These are phyloP conservation scores for Sinocyclocheilus rhinocerous DNA, from an alignment of 2,113 vertebrate species.

Conservation along the genomic window DNA sequence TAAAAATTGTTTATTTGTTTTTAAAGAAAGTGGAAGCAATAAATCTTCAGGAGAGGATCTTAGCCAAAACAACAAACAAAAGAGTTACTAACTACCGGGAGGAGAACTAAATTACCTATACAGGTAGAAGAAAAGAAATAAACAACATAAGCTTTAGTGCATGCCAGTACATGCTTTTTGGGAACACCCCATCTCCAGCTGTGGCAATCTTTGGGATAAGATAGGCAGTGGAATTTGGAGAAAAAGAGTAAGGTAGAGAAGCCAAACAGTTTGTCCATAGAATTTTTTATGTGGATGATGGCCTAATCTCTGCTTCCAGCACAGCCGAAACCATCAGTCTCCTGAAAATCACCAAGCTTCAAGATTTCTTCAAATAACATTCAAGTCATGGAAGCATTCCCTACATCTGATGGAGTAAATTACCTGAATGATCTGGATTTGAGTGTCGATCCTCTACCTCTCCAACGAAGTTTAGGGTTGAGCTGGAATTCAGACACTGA, in stretches of 20 bases:
- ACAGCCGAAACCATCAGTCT: background rate
- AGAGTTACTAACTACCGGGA: too few relatives aligned
- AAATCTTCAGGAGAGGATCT: too few relatives aligned
- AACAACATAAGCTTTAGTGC: too few relatives aligned
- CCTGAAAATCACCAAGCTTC: background rate
- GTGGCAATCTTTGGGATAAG: background rate
- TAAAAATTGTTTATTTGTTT: too few relatives aligned
- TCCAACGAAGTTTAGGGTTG: slow-evolving; percentile 9
- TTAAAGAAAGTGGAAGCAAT: too few relatives aligned
- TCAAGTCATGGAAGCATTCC: slow-evolving; percentile 15
- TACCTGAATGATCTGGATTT: slow-evolving; percentile 32
- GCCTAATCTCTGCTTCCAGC: background rate
- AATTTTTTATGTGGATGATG: background rate
- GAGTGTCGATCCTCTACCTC: background rate
- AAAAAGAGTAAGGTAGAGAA: background rate
- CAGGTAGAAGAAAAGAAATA: too few relatives aligned
- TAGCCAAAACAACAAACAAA: too few relatives aligned
- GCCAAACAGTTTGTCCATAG: background rate
- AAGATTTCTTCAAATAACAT: slow-evolving; percentile 17
- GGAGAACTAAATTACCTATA: too few relatives aligned
- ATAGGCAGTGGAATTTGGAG: background rate
- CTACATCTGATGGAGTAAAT: too few relatives aligned
- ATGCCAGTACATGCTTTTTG: too few relatives aligned
- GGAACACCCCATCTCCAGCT: slow-evolving; percentile 7
- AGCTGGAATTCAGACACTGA: slow-evolving; percentile 29